Base-by-base conservation (phyloP, 2,113 vertebrate genomes). In the Polypterus bichir region DNA sequence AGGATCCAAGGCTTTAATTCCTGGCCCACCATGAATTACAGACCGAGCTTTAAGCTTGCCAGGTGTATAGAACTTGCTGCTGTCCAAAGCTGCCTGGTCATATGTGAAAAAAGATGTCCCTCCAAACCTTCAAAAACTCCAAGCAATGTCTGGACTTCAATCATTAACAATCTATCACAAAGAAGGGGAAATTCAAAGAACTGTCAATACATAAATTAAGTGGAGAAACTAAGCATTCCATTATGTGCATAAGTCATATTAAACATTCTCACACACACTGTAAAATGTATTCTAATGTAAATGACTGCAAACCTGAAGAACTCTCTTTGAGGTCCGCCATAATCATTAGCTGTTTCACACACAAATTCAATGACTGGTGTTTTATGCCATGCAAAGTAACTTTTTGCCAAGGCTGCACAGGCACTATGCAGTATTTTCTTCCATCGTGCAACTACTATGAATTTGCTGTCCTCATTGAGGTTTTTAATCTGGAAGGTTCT, bases 231-330 rank as follows among this genome's bases (percentile, higher is more conserved):
- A 27, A 27, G 27, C 27, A 27, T 27, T 27, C 27, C 27, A 27
- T 27, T 27, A 27, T 27, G 27, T 27, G 27, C 27, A 1, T 27
- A 27, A 27, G 27, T 27, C 27, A 27, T 27, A 27, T 27, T 27
- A 27, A 27, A 27, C 27, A 27, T 27, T 27, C 27, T 27, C 27
- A 1, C 27, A 1, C 27, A 27, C 27, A 27, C 27, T 27, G 27
- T 27, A 27, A 27, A 27, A 27, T 27, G 27, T 27, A 27, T 27
- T 27, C 27, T 27, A 27, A 1, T 27, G 27, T 27, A 27, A 27
- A 27, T n/a, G n/a, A n/a, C n/a, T n/a, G 9, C 9, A 2, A 59
- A 84, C 82, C 82, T 84, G 72, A 84, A 83, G 65, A 83, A 84
- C 58, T 83, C 78, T 2, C 71, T 6, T 57, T 69, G 62, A 3